Percentiles rank a stretch among this genome's conserved stretches.
These are phyloP conservation scores for Notamacropus eugenii DNA, from an alignment of 2,797 vertebrate species.

Conservation along the genomic window DNA sequence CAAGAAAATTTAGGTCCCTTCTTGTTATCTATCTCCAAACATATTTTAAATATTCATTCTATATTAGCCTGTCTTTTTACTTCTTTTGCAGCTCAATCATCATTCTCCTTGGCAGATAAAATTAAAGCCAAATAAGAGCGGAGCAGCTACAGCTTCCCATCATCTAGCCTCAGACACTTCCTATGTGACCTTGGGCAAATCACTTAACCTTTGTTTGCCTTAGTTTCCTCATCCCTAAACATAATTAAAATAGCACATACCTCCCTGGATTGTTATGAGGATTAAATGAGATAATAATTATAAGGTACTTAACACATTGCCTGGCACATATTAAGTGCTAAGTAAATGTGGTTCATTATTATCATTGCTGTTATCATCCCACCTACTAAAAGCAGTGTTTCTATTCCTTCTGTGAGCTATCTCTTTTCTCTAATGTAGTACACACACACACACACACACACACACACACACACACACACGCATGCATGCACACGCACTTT, in stretches of 20 bases:
- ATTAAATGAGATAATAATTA: background rate
- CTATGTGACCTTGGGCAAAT: background rate
- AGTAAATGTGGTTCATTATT: background rate
- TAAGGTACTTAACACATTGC: background rate
- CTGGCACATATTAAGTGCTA: background rate
- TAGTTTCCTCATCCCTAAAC: background rate
- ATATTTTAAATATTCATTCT: background rate
- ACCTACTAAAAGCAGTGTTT: background rate
- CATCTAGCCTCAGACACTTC: background rate
- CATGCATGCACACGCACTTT: background rate
- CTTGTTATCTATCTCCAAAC: background rate
- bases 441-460: background rate
- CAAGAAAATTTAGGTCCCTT: background rate
- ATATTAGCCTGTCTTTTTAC: background rate
- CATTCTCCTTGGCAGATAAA: background rate
- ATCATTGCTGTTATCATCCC: background rate
- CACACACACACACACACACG: too few species aligned
- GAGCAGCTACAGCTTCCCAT: background rate
- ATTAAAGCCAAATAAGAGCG: background rate
- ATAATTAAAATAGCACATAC: background rate
- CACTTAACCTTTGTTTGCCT: background rate
- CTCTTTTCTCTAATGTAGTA: background rate
- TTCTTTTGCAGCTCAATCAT: background rate
- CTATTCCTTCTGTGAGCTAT: background rate
- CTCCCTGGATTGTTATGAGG: background rate